These are phyloP conservation scores for Pteria penguin DNA, from an alignment of 2,888 invertebrate species.

Conservation along the genomic window DNA sequence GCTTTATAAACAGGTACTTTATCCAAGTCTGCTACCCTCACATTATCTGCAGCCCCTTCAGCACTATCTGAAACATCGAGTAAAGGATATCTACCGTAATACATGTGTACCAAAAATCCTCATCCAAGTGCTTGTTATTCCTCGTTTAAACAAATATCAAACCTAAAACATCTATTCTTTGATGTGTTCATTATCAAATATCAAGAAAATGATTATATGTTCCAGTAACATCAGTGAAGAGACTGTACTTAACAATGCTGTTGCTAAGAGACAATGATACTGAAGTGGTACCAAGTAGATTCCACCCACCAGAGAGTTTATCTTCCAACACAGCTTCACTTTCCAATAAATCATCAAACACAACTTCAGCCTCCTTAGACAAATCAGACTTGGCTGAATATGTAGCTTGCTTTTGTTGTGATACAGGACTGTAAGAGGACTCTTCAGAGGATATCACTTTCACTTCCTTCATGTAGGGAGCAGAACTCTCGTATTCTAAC, in stretches of 20 bases:
- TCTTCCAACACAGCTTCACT: neutral
- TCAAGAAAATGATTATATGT: too few species aligned
- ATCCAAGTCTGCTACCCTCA: conserved; percentile 57
- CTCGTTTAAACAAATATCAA: neutral
- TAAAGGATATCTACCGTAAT: too few species aligned
- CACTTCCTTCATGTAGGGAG: too few species aligned
- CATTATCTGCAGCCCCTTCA: conserved; percentile 1
- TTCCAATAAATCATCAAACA: conserved; percentile 29
- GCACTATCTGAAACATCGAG: neutral
- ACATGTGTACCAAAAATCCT: neutral
- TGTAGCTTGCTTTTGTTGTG: too few species aligned
- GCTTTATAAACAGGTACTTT: conserved; percentile 51
- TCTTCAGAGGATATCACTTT: too few species aligned
- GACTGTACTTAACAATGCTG: neutral
- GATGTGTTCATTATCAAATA: too few species aligned
- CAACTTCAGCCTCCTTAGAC: neutral
- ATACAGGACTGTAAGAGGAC: too few species aligned
- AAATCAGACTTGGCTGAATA: too few species aligned
- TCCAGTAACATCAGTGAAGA: too few species aligned
- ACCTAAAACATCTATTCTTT: neutral
- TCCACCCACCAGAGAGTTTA: too few species aligned
- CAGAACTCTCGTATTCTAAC: too few species aligned
- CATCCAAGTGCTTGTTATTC: neutral
- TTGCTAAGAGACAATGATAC: neutral
- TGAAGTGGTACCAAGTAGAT: neutral